phyloP scores from a whole-genome alignment of 2,888 invertebrate genomes.

The Kryphioiulus occultus region DNA sequence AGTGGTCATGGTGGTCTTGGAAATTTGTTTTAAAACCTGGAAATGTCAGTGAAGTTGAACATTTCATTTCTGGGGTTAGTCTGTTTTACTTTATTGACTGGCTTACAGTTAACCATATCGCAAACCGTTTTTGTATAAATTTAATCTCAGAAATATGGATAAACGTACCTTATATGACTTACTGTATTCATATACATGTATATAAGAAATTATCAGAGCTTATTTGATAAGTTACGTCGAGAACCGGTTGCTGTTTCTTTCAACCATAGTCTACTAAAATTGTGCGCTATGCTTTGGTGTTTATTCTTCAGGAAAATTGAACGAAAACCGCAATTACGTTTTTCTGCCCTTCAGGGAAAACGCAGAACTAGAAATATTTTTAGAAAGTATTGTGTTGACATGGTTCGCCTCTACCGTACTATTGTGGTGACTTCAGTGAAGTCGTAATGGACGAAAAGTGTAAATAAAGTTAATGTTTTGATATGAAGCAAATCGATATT shows the following conservation, averaged over 20 bases:
- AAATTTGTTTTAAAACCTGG: too few species aligned
- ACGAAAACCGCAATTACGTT: neutral
- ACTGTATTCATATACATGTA: too few species aligned
- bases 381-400: neutral
- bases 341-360: neutral
- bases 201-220: too few species aligned
- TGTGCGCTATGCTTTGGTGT: neutral
- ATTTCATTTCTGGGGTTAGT: too few species aligned
- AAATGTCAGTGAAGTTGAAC: too few species aligned
- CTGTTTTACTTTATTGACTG: too few species aligned
- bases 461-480: neutral
- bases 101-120: too few species aligned
- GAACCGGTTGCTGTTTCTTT: neutral
- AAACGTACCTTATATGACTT: too few species aligned
- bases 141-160: too few species aligned
- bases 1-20: too few species aligned
- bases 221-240: too few species aligned
- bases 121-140: too few species aligned
- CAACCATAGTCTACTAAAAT: neutral
- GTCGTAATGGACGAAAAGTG: neutral
- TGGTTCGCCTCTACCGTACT: neutral
- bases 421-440: neutral
- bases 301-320: conserved; percentile 27
- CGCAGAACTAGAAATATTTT: neutral
- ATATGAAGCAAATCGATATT: neutral